A percentile compares a stretch with the other conserved stretches of the same genome.
Evolutionary conservation across 2,888 invertebrate genomes (phyloP).

Genomic region (Catotricha subobsoleta): DNA sequence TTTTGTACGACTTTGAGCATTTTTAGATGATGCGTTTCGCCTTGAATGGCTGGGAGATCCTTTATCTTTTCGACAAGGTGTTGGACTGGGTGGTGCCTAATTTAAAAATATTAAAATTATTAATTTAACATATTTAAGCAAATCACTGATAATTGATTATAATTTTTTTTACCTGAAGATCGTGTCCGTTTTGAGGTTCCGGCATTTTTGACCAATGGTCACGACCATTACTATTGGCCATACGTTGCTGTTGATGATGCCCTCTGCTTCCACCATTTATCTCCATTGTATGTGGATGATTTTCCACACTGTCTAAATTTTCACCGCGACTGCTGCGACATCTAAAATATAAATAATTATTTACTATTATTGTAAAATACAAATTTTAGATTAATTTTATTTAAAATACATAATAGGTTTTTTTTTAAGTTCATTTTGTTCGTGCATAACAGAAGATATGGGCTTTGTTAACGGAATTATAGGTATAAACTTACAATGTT

Average conservation of each 20-base stretch:
- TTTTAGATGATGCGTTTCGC: constrained; percentile 21
- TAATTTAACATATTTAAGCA: not conserved
- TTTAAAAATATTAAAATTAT: not conserved
- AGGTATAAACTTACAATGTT: too few species aligned
- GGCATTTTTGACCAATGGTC: constrained; percentile 30
- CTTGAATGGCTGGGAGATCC: constrained; percentile 27
- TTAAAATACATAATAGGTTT: too few species aligned
- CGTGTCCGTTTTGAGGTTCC: constrained; percentile 19
- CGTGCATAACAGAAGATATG: too few species aligned
- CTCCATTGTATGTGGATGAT: constrained; percentile 19
- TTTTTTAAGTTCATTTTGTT: too few species aligned
- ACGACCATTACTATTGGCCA: constrained; percentile 12
- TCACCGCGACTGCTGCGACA: constrained; percentile 28
- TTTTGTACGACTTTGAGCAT: constrained; percentile 41
- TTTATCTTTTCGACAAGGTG: constrained; percentile 25
- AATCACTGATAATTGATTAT: not conserved
- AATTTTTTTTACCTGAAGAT: constrained; percentile 5
- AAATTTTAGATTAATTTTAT: too few species aligned
- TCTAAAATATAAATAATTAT: constrained; percentile 16
- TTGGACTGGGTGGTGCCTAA: constrained; percentile 27
- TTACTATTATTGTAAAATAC: too few species aligned
- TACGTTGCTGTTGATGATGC: too few species aligned
- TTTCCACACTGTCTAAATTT: constrained; percentile 27
- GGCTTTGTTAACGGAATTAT: too few species aligned
- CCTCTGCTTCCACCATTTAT: constrained; percentile 13